Base-by-base conservation (phyloP, 2,113 vertebrate genomes). In the Litocranius walleri region DNA sequence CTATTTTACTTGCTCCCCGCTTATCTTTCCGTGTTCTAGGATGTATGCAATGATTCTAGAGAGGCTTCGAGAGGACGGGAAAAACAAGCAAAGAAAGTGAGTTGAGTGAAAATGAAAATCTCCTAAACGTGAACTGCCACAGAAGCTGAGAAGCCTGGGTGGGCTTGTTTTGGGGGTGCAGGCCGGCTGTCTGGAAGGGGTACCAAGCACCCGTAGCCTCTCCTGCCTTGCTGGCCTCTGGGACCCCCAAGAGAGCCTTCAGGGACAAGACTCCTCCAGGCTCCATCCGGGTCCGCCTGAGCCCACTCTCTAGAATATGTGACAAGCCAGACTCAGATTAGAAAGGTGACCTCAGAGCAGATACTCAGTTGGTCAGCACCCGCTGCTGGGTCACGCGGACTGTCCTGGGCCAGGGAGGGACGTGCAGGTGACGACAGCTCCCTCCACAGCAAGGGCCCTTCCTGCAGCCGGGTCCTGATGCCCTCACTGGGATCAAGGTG, bases 351-450 rank as follows among this genome's bases (percentile, higher is more conserved):
- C 12, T 15, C 16, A 0, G 61, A 13, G 84, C n/a, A 14, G 30
- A 0, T 23, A 6, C 29, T 5, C 78, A 30, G 43, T 3, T 12
- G 0, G 2, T 4, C 19, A 43, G 6, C 3, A 23, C 1, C 16
- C 4, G 1, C 29, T 2, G 12, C 52, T 56, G 12, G 21, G 81
- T 15, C 33, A 0, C 0, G 4, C 2, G 3, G 81, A 15, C 13
- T 3, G 21, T 8, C 21, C 50, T 7, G 21, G 33, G 12, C 81
- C 52, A 52, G 81, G 19, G 52, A 56, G 33, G 33, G 80, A n/a
- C 0, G 5, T 0, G 1, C 1, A 0, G 17, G 43, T 2, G 21
- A 12, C 0, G 2, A 43, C 6, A 13, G 6, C 19, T 15, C 30
- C 36, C 83, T 62, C 74, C 3, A 2, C 11, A 3, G 50, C 0